Base-by-base conservation (phyloP, 2,797 vertebrate species). In the Echiichthys vipera region DNA sequence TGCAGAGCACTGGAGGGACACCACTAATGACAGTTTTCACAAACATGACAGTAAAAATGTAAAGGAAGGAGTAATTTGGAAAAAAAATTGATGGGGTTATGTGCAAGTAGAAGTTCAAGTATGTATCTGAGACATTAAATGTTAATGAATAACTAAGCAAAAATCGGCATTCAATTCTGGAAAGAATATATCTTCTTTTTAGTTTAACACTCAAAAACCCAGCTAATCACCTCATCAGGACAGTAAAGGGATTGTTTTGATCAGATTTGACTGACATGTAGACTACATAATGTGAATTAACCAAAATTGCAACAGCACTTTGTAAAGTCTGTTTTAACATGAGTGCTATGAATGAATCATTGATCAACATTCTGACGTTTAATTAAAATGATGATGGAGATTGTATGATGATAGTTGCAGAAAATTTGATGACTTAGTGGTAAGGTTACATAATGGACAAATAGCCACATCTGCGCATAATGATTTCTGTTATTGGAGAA, bases 21-120 rank as follows among this genome's bases (percentile, higher is more conserved):
- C 37, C 36, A 17, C 42, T 78, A 40, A 66, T 65, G 54, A 47
- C 5, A 11, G 55, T 61, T 70, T 25, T 11, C 10, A 29, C 62
- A 63, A 51, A 42, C 10, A 45, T 56, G 40, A 57, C 61, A 56
- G 45, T 27, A 24, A 24, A 49, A 30, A 17, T 43, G 24, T 50
- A 11, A 5, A 43, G 49, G 30, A 49, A 9, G 32, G 39, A 56
- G 9, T 46, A 24, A 53, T 27, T 24, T 62, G 18, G 24, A 24
- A 20, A 39, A 18, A 36, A 55, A 34, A 36, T 13, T 37, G 7
- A 36, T 11, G 5, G 18, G 5, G 6, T 30, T 20, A n/a, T 29
- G 59, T 7, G 27, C 10, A 17, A 47, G 32, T 47, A 24, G 27
- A 15, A 45, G 18, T 61, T 59, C 18, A 45, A 22, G 6, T 45